These are phyloP conservation scores for Allolobophora icterica DNA, from an alignment of 2,888 invertebrate genomes.

Conservation along the genomic window DNA sequence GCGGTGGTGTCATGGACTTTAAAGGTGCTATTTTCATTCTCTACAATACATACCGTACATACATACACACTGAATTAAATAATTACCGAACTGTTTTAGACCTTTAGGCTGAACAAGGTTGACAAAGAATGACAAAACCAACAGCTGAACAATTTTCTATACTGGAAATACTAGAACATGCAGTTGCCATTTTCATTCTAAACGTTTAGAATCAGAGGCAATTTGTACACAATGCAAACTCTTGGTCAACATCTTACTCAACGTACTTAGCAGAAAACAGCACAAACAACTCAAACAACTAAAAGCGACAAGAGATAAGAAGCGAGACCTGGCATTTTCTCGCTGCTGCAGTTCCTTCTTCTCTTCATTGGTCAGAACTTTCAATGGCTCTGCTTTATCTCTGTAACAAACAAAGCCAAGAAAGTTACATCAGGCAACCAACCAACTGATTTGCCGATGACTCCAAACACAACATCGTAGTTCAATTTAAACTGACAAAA, in stretches of 20 bases:
- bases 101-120: background rate
- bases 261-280: background rate
- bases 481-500: background rate
- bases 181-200: background rate
- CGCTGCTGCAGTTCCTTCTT: slow-evolving; percentile 29
- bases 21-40: background rate
- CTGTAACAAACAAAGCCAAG: background rate
- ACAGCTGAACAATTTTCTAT: background rate
- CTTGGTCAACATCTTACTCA: background rate
- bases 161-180: background rate
- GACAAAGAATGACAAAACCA: background rate
- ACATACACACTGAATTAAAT: background rate
- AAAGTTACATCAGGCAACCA: background rate
- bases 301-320: background rate
- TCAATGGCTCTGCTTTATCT: slow-evolving; percentile 30
- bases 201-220: background rate
- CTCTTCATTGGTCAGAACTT: slow-evolving; percentile 27
- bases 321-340: slow-evolving; percentile 29
- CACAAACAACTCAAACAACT: background rate
- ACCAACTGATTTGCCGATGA: background rate
- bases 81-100: background rate
- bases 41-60: background rate
- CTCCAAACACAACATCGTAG: background rate
- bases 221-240: background rate
- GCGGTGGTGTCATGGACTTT: background rate